A percentile compares a stretch with the other conserved stretches of the same genome.
These are phyloP conservation scores for Etheostoma nigrum DNA, from an alignment of 2,797 vertebrate genomes.

Conservation along the genomic window DNA sequence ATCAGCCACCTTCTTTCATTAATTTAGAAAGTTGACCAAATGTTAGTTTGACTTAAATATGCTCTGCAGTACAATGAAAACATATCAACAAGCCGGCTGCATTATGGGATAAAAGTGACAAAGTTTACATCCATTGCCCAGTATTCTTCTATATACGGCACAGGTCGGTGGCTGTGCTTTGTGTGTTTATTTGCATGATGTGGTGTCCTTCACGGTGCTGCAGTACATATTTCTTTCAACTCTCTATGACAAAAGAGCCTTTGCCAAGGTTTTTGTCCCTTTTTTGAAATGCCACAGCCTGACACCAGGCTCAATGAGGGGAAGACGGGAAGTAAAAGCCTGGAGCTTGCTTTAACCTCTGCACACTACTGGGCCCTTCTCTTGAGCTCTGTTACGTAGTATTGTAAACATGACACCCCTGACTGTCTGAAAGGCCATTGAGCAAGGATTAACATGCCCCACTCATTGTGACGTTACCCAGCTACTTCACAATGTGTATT, in stretches of 20 bases:
- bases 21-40: constrained; percentile 64
- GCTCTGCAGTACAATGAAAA: constrained; percentile 7
- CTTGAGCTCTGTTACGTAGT: constrained; percentile 39
- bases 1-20: constrained; percentile 59
- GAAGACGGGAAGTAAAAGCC: constrained; percentile 46
- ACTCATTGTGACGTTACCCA: constrained; percentile 29
- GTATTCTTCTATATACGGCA: constrained; percentile 30
- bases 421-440: constrained; percentile 47
- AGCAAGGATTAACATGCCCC: constrained; percentile 36
- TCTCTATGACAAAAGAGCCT: constrained; percentile 64
- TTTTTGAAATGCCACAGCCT: constrained; percentile 71
- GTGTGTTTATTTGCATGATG: constrained; percentile 62
- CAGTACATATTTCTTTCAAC: constrained; percentile 60
- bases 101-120: too few species aligned
- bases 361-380: constrained; percentile 47
- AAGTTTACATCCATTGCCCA: constrained; percentile 2
- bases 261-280: constrained; percentile 69
- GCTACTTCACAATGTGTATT: constrained; percentile 15
- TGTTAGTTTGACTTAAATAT: constrained; percentile 32
- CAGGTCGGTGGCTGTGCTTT: constrained; percentile 52
- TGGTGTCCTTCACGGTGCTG: constrained; percentile 73
- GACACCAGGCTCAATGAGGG: constrained; percentile 59
- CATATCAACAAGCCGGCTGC: constrained; percentile 1
- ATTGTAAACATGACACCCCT: constrained; percentile 53
- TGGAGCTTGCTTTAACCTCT: constrained; percentile 71